Base-by-base conservation (phyloP, 2,797 vertebrate species). In the Periparus ater region DNA sequence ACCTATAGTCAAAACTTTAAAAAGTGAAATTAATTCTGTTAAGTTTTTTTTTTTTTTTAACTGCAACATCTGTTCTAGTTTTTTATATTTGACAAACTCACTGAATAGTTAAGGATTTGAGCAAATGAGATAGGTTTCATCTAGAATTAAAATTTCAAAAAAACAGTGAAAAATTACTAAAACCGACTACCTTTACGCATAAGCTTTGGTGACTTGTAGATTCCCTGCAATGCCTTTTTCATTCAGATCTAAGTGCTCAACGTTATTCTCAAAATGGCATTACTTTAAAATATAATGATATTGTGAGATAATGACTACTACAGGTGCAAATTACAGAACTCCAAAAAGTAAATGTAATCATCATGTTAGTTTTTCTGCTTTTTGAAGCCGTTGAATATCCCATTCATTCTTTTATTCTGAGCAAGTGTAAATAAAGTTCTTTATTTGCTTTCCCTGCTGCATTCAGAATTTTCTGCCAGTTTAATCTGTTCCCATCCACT, bases 391-490 rank as follows among this genome's bases (percentile, higher is more conserved):
- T 32, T 71, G 71, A 85, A 80, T 61, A 25, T 85, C 73, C 62
- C n/a, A 21, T 83, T 94, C 84, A 54, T 74, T 89, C 78, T 88
- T 92, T 94, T 88, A 74, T 76, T 95, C 51, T 5, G 11, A 88
- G 34, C 19, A 88, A 94, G 58, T 40, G 65, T 96, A 94, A 96
- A 93, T 88, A 87, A 93, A 94, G 68, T 72, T 80, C 40, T 47
- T 57, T 85, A 91, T 93, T 91, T 93, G 47, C 53, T 34, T 92
- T 92, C 27, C 20, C 45, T 58, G 44, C 14, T 77, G 53, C 74
- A 85, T 80, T 92, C 50, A 85, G 78, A 77, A 63, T 92, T 92
- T 93, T 91, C 45, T 88, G 45, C 0, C 2, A 27, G 74, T 92
- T 88, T 92, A 91, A 89, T 87, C 84, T 87, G 16, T 65, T 96